Percentiles rank a stretch among this genome's conserved stretches.
Evolutionary conservation across 2,888 invertebrate genomes (phyloP).

Genomic region (Melinopterus prodromus): DNA sequence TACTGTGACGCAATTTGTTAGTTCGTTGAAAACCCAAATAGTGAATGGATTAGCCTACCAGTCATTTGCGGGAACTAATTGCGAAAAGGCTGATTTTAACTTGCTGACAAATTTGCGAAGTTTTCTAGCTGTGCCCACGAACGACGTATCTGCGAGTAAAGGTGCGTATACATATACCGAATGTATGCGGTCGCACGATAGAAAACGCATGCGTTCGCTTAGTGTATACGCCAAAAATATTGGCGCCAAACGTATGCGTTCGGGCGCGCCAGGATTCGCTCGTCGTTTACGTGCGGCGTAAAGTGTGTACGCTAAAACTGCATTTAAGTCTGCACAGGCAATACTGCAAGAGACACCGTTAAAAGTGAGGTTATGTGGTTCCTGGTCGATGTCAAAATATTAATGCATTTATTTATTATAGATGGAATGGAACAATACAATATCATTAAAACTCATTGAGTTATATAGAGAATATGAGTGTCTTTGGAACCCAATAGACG

Average conservation of each 20-base stretch:
- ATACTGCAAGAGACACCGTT: conserved; percentile 12
- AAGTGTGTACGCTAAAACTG: conserved; percentile 14
- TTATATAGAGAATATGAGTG: neutral
- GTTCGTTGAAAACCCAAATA: too few relatives aligned
- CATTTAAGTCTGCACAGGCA: conserved; percentile 17
- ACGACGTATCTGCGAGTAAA: too few relatives aligned
- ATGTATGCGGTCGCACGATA: neutral
- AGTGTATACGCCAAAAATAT: conserved; percentile 17
- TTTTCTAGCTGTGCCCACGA: too few relatives aligned
- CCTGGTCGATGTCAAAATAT: conserved; percentile 5
- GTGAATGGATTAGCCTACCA: too few relatives aligned
- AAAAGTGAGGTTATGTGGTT: conserved; percentile 13
- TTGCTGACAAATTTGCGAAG: too few relatives aligned
- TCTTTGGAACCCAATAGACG: neutral
- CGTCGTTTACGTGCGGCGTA: conserved; percentile 7
- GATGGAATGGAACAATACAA: conserved; percentile 12
- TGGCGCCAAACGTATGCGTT: conserved; percentile 12
- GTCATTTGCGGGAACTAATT: too few relatives aligned
- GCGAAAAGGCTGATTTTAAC: too few relatives aligned
- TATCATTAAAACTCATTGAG: neutral
- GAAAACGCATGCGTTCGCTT: neutral
- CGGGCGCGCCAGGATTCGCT: conserved; percentile 5
- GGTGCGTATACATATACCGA: neutral
- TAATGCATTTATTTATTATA: conserved; percentile 15
- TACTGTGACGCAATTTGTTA: too few relatives aligned